Evolutionary conservation across 2,797 vertebrate species (phyloP).

Genomic region (Neostethus bicornis): DNA sequence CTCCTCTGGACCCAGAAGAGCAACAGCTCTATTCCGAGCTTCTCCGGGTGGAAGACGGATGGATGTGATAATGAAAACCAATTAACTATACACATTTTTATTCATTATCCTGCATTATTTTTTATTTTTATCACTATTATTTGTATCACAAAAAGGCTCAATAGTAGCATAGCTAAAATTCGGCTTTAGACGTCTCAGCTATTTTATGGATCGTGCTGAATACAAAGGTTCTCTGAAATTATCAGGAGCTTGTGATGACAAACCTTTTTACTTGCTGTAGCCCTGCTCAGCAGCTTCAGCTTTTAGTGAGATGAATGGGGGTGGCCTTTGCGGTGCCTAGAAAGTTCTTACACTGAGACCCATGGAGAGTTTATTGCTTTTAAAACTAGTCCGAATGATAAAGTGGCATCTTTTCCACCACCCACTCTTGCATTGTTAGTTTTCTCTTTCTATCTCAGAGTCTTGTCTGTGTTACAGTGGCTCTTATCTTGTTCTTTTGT

Average conservation of each 20-base stretch:
- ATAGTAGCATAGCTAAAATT: neutral
- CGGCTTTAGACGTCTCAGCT: neutral
- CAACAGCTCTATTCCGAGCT: too few relatives aligned
- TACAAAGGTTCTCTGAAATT: slow-evolving; percentile 33
- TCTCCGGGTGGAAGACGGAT: too few relatives aligned
- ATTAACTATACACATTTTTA: too few relatives aligned
- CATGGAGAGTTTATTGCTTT: slow-evolving; percentile 66
- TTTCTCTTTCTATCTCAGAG: slow-evolving; percentile 23
- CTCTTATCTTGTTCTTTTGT: slow-evolving; percentile 15
- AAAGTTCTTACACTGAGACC: slow-evolving; percentile 64
- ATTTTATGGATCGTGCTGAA: slow-evolving; percentile 8
- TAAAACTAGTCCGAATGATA: slow-evolving; percentile 58
- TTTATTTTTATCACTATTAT: neutral
- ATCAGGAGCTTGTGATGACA: slow-evolving; percentile 45
- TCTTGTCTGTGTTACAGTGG: slow-evolving; percentile 14
- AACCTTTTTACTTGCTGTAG: slow-evolving; percentile 35
- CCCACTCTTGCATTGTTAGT: slow-evolving; percentile 35
- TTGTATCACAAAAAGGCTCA: neutral
- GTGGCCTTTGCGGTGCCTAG: slow-evolving; percentile 58
- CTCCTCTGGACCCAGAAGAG: too few relatives aligned
- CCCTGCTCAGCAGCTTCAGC: slow-evolving; percentile 56
- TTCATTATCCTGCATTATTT: too few relatives aligned
- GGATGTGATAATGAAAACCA: too few relatives aligned
- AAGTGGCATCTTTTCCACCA: slow-evolving; percentile 54
- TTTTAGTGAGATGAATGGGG: slow-evolving; percentile 68